Base-by-base conservation (phyloP, 2,888 invertebrate genomes). In the Scotopteryx bipunctaria region DNA sequence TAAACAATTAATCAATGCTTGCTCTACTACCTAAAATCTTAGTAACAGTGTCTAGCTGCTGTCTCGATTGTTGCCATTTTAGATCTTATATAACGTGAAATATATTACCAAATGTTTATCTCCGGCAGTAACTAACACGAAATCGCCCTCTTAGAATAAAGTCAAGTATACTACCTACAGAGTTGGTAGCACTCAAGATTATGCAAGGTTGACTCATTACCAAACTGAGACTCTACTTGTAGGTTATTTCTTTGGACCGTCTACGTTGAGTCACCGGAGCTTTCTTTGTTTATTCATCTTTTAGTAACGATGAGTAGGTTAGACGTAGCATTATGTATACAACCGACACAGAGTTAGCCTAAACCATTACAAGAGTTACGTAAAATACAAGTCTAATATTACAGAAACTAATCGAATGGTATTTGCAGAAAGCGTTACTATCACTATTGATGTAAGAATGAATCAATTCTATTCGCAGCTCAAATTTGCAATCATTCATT, bases 121-220 rank as follows among this genome's bases (percentile, higher is more conserved):
- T 60, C 48, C 63, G 55, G 61, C 63, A 59, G 67, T 69, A 63
- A 64, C 59, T 57, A 29, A 43, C 47, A 56, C 61, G 60, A 68
- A 69, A 67, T 67, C 64, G 59, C 61, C 62, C 66, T 69, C 67
- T 72, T 41, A 32, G 17, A 40, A 63, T 69, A 69, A 62, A 66
- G 57, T 62, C 62, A 61, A 64, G 38, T 6, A 14, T 36, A 16
- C 42, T 59, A 58, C 59, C 59, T 71, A 68, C 72, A n/a, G n/a
- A n/a, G n/a, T n/a, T n/a, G n/a, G n/a, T 71, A 69, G 63, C 69
- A 66, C 62, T 69, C 56, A 46, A 55, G 33, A 64, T 81, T 81
- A 76, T 66, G 72, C 73, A 80, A 81, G 55, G 57, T 61, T 78
- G 80, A 81, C 63, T 82, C 73, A 81, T 77, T 76, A 76, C 60